Evolutionary conservation across 1,140 invertebrate genomes (phyloP).

Genomic region (Cyclargus thomasi): DNA sequence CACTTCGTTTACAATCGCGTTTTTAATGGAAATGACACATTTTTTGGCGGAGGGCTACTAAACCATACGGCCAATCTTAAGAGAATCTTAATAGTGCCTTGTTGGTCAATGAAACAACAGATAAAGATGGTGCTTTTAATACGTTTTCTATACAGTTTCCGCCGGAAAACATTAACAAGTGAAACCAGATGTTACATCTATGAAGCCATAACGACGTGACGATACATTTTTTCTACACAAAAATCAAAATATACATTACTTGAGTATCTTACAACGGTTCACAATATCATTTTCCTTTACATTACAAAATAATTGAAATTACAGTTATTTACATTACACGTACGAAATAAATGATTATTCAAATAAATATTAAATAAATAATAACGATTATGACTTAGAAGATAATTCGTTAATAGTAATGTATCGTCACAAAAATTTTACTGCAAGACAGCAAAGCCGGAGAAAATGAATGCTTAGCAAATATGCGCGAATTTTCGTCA

Average conservation of each 20-base stretch:
- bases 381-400: neutral
- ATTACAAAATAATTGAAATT: neutral
- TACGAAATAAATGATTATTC: neutral
- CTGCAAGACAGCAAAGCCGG: neutral
- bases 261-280: neutral
- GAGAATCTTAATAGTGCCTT: too few species aligned
- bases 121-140: slow-evolving; percentile 65
- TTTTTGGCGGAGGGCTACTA: too few species aligned
- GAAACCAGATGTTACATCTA: slow-evolving; percentile 37
- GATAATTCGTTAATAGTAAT: neutral
- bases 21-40: too few species aligned
- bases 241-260: slow-evolving; percentile 5
- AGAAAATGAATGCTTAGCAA: neutral
- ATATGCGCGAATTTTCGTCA: neutral
- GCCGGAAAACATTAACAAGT: slow-evolving; percentile 57
- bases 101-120: slow-evolving; percentile 30
- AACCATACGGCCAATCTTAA: too few species aligned
- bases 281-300: neutral
- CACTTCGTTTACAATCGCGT: too few species aligned
- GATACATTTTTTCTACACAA: slow-evolving; percentile 4
- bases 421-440: neutral
- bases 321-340: neutral
- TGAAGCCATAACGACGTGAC: slow-evolving; percentile 29
- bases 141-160: slow-evolving; percentile 62
- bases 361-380: slow-evolving; percentile 2